Evolutionary conservation across 2,113 vertebrate species (phyloP), one percentile per base, ranked within the genome.

Genomic region (Capricornis sumatraensis): DNA sequence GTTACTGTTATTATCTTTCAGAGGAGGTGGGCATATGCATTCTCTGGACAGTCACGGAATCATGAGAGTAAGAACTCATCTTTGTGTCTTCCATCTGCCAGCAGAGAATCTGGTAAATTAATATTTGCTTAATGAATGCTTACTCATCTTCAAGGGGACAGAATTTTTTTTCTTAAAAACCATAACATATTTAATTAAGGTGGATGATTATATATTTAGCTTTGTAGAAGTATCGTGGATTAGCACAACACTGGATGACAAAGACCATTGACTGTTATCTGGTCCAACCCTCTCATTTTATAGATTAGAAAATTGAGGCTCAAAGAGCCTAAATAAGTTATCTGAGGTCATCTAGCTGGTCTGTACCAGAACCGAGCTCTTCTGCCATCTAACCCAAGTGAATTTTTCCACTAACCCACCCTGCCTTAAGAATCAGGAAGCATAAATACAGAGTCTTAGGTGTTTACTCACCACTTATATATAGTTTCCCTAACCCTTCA

Each of bases 401-500:
- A 96, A 40, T 71, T 92, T 95, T 94, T 81, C 93, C 95, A 94
- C 90, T 81, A 89, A 87, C 88, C 50, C 47, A 33, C 71, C 12
- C 83, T 76, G 86, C 91, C 86, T 96, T 53, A 79, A 96, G 96
- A 95, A 97, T 60, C 82, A 91, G 95, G 91, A 97, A 97, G 93
- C 83, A 83, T 94, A 98, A 97, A 96, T 95, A 96, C 95, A 91
- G 89, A 55, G 58, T 82, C 28, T 60, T 67, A 91, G 94, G 94
- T 97, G 95, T 96, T 95, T 96, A 85, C 76, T 97, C 91, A 74
- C 62, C 33, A 43, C 62, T 95, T 96, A 97, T 97, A 95, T 97
- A 97, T 97, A 98, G 96, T 97, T 94, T 96, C 81, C 36, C 79
- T 74, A 97, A 86, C 97, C 97, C 87, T 64, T 98, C 92, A 98